A percentile compares a stretch with the other conserved stretches of the same genome.
Conservation (phyloP, 1,140 invertebrate genomes). For the Zaprionus ghesquierei region DNA sequence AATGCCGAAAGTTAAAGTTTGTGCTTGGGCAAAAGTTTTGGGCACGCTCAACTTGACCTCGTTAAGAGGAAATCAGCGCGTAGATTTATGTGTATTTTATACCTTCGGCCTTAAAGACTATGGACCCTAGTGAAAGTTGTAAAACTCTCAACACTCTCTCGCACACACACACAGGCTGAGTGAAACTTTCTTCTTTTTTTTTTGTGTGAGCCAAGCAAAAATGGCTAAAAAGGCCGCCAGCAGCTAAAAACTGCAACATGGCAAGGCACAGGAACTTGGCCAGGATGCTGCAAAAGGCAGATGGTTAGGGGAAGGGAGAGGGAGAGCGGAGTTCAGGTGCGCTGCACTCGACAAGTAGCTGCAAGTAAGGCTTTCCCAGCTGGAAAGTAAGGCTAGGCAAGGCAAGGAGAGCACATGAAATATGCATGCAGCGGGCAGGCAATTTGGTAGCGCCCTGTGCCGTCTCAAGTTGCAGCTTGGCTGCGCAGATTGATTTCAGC, state of each 20-base stretch:
- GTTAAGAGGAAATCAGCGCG: slow-evolving; percentile 8
- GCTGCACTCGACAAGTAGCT: background rate
- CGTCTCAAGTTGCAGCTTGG: slow-evolving; percentile 17
- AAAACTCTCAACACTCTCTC: slow-evolving; percentile 12
- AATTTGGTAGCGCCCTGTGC: background rate
- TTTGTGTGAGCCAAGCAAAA: slow-evolving; percentile 12
- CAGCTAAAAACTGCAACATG: slow-evolving; percentile 34
- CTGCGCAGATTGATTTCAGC: slow-evolving; percentile 1
- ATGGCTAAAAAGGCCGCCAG: slow-evolving; percentile 33
- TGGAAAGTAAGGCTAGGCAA: background rate
- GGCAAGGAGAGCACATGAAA: background rate
- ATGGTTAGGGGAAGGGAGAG: background rate
- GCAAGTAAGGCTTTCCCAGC: background rate
- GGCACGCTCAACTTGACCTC: slow-evolving; percentile 42
- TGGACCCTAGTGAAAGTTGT: slow-evolving; percentile 26
- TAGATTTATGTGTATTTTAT: slow-evolving; percentile 27
- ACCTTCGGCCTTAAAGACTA: slow-evolving; percentile 29
- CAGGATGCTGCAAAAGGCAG: slow-evolving; percentile 1
- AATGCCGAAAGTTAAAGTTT: slow-evolving; percentile 33
- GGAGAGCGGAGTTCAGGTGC: background rate
- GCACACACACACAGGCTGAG: slow-evolving; percentile 34
- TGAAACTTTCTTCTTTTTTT: slow-evolving; percentile 33
- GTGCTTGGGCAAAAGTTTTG: background rate
- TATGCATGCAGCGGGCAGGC: background rate
- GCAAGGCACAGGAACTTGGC: slow-evolving; percentile 14